Percentiles rank a stretch among this genome's conserved stretches.
These are phyloP conservation scores for Agriopis leucophaearia DNA, from an alignment of 2,888 invertebrate species.

Conservation along the genomic window DNA sequence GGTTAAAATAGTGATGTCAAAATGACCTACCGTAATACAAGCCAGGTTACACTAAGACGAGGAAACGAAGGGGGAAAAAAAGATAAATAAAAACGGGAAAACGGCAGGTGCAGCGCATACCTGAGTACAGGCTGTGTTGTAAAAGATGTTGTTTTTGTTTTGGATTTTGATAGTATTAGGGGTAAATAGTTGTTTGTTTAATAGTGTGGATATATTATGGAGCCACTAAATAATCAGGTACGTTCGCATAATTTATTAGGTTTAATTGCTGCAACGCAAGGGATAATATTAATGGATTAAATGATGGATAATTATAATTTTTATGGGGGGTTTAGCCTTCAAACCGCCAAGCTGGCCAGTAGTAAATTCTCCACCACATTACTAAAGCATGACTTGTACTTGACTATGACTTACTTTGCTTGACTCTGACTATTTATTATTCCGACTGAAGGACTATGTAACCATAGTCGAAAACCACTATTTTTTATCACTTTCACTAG, in stretches of 20 bases:
- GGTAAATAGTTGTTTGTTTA: constrained; percentile 1
- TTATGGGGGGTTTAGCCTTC: no score
- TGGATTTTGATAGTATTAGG: neutral
- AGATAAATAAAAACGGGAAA: constrained; percentile 54
- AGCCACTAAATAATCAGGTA: constrained; percentile 9
- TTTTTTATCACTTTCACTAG: no score
- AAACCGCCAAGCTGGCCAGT: no score
- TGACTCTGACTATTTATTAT: no score
- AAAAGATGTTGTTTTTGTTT: constrained; percentile 18
- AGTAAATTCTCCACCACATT: no score
- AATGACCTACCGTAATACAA: constrained; percentile 74
- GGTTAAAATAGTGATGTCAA: constrained; percentile 60
- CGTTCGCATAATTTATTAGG: constrained; percentile 5
- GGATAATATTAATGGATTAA: no score
- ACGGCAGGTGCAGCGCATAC: constrained; percentile 67
- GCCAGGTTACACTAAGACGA: constrained; percentile 59
- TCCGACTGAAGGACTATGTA: no score
- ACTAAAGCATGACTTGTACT: no score
- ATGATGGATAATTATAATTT: no score
- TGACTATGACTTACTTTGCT: no score
- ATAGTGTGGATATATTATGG: constrained; percentile 4
- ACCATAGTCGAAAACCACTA: no score
- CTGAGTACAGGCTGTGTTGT: constrained; percentile 62
- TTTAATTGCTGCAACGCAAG: neutral
- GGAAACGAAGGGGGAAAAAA: constrained; percentile 61